Percentiles rank a stretch among this genome's conserved stretches.
Evolutionary conservation across 2,797 vertebrate genomes (phyloP).

Genomic region (Phalanger gymnotis): DNA sequence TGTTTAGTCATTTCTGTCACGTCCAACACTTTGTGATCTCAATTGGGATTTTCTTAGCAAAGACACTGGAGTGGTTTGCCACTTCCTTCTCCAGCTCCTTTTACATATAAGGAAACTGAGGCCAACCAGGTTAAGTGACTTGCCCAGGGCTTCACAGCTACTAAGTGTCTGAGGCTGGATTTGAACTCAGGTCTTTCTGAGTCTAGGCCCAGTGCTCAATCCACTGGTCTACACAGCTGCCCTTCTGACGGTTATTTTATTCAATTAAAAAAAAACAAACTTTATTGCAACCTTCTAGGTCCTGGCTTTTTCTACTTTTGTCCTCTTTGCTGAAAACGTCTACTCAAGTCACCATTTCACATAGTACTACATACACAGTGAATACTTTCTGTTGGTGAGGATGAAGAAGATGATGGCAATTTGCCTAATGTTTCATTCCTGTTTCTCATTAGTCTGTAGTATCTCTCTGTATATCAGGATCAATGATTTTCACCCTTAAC

Average conservation of each 20-base stretch:
- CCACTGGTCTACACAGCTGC: neutral
- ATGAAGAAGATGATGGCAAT: neutral
- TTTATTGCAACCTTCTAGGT: neutral
- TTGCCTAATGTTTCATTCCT: neutral
- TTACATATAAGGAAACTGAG: neutral
- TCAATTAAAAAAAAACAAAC: neutral
- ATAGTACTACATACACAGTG: neutral
- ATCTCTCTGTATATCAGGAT: neutral
- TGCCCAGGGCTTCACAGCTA: neutral
- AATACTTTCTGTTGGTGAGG: neutral
- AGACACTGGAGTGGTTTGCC: neutral
- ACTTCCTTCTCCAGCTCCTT: neutral
- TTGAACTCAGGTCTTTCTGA: neutral
- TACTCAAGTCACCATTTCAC: conserved; percentile 1
- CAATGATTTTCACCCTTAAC: neutral
- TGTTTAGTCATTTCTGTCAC: neutral
- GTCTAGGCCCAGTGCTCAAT: neutral
- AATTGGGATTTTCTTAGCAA: neutral
- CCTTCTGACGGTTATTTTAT: neutral
- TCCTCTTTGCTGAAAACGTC: neutral
- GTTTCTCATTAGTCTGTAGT: neutral
- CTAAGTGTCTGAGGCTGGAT: neutral
- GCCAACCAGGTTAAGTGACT: neutral
- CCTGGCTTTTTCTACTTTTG: neutral
- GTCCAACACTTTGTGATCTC: neutral